Conservation (phyloP, 2,888 invertebrate genomes). For the Eristalis intricaria region DNA sequence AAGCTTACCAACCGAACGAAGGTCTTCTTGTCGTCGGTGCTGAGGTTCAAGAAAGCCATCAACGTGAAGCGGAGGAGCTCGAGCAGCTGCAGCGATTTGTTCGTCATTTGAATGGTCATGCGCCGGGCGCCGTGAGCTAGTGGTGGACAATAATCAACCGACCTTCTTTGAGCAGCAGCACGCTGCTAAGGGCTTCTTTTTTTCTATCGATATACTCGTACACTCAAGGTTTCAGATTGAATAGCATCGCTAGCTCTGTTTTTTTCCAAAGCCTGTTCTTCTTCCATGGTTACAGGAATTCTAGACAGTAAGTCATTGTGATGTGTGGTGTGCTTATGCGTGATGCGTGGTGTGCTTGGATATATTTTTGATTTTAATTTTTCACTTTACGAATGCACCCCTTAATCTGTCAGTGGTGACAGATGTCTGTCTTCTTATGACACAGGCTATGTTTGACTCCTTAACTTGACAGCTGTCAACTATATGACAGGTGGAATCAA, state of each 20-base stretch:
- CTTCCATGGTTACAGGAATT: slow-evolving; percentile 38
- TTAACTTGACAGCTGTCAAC: too few species aligned
- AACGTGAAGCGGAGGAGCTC: slow-evolving; percentile 79
- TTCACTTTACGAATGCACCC: background rate
- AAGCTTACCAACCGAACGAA: slow-evolving; percentile 80
- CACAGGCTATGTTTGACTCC: background rate
- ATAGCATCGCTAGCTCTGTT: background rate
- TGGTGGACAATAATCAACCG: slow-evolving; percentile 60
- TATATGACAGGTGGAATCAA: too few species aligned
- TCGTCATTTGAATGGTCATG: slow-evolving; percentile 78
- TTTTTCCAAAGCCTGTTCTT: background rate
- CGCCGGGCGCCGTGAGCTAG: background rate
- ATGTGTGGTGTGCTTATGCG: background rate
- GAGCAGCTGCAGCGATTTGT: slow-evolving; percentile 80
- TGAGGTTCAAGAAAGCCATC: slow-evolving; percentile 79
- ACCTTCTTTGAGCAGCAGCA: background rate
- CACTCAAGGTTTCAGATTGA: slow-evolving; percentile 38
- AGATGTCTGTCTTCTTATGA: background rate
- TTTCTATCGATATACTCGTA: slow-evolving; percentile 6
- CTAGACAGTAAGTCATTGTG: slow-evolving; percentile 17
- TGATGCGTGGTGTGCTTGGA: background rate
- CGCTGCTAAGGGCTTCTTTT: background rate
- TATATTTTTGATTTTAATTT: background rate
- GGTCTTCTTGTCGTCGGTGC: slow-evolving; percentile 79
- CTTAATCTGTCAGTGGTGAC: background rate